Base-by-base conservation (phyloP, 2,888 invertebrate species). In the Brenthis hecate region DNA sequence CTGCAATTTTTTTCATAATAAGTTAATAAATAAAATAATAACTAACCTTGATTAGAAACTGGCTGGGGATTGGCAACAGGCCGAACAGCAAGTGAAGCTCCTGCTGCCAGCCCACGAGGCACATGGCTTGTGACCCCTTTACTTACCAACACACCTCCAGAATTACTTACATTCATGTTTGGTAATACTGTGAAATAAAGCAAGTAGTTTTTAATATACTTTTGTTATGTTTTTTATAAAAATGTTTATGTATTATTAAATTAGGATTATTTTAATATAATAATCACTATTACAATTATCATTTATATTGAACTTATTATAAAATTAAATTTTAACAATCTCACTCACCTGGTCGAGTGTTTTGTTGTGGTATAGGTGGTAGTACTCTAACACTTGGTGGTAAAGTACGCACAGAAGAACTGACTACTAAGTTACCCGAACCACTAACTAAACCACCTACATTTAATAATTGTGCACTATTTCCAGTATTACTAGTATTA, bases 61-160 rank as follows among this genome's bases (percentile, higher is more conserved):
- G 84, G 84, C 68, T 85, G 86, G 3, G 81, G 81, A 2, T 94
- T 94, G 14, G 95, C 94, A 6, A 95, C 94, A 66, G 96, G 94
- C 0, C 96, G 95, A 8, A 96, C 95, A 13, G 96, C 95, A 23
- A 96, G 93, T 73, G 95, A 96, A 0, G 96, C 96, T 3, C 96
- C 96, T 13, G 96, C 96, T 0, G 96, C 96, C 16, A 96, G 94
- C 1, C 96, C 96, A 69, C 94, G 81, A 0, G 91, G 90, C 50
- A 92, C 93, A 72, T 92, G 92, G 69, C 90, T 91, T 1, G 88
- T 85, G 43, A 86, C 84, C 11, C 83, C 81, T 73, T 91, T 91
- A 74, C 81, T 85, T 8, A 91, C 86, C n/a, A 92, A 74, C 66
- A 91, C 86, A 13, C 89, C 85, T 70, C 84, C 80, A n/a, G 85